Base-by-base conservation (phyloP, 2,888 invertebrate genomes). In the Andrena marginata region DNA sequence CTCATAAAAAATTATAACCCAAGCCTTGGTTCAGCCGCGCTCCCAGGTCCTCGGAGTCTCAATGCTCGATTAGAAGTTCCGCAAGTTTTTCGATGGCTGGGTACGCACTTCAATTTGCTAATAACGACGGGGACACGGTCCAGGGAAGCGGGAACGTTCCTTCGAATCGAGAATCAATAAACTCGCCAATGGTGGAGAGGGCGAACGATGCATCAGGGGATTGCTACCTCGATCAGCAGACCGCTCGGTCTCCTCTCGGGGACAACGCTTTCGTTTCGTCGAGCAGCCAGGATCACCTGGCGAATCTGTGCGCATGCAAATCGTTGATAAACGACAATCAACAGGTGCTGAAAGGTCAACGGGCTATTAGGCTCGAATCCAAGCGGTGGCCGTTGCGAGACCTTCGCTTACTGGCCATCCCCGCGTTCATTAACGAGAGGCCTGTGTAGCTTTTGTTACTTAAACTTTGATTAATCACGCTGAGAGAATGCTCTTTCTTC, bases 281-380 rank as follows among this genome's bases (percentile, higher is more conserved):
- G 68, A 2, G 35, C 56, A 67, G 72, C 54, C 83, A 82, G 87
- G 74, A 81, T 75, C 67, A 35, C 10, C 59, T 72, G 65, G 77
- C 68, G 69, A 88, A 88, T 88, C 87, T 83, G 84, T 73, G 82
- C 82, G 82, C 82, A 88, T 88, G 87, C 87, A 88, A 88, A 88
- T 88, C 85, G 81, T 87, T 88, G 88, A 88, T 88, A 87, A 88
- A 87, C 88, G 88, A 79, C 88, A 85, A 88, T 88, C 88, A 88
- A 88, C 88, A 88, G 88, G 88, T 88, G 88, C 80, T 67, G 80
- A 88, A 85, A 87, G 88, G 88, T 87, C 88, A 88, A 84, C 83
- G 87, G 76, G 87, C 88, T 74, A 88, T 88, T 88, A 88, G 85
- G 85, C 87, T 85, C 77, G 80, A 80, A 88, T 87, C 84, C 87